Conservation (phyloP, 1,140 invertebrate genomes). For the Diachasma alloeum region DNA sequence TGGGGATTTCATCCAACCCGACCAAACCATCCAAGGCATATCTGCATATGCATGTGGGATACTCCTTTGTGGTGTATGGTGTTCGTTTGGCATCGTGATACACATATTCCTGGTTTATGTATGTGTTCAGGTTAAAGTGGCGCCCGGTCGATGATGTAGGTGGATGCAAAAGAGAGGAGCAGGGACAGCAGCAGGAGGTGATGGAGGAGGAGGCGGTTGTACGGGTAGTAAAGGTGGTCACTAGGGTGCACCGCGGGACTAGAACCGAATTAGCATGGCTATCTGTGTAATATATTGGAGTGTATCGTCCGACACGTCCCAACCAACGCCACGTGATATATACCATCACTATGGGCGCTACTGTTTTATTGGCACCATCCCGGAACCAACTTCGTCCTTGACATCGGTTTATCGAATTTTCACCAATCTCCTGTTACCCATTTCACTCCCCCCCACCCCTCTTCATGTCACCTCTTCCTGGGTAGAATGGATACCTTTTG, state of each 20-base stretch:
- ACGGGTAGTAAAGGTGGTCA: conserved; percentile 9
- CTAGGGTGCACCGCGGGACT: not conserved
- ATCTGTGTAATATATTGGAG: conserved; percentile 57
- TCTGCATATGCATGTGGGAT: not conserved
- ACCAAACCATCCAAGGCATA: not conserved
- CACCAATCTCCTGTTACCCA: not conserved
- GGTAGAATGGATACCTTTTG: not conserved
- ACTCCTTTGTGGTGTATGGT: no score
- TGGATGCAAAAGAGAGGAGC: not conserved
- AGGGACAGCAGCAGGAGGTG: no score
- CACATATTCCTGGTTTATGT: not conserved
- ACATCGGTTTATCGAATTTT: conserved; percentile 49
- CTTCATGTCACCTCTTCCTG: not conserved
- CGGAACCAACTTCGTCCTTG: conserved; percentile 38
- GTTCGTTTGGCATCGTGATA: no score
- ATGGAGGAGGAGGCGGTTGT: not conserved
- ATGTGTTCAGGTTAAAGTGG: not conserved
- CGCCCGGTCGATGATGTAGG: not conserved
- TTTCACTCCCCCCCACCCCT: not conserved
- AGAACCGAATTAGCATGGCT: conserved; percentile 54
- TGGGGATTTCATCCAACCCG: not conserved
- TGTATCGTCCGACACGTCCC: conserved; percentile 50
- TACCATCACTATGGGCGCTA: conserved; percentile 22
- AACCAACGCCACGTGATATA: conserved; percentile 43
- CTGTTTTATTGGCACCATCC: conserved; percentile 46